Conservation (phyloP, 2,888 invertebrate genomes). For the Agriopis aurantiaria region DNA sequence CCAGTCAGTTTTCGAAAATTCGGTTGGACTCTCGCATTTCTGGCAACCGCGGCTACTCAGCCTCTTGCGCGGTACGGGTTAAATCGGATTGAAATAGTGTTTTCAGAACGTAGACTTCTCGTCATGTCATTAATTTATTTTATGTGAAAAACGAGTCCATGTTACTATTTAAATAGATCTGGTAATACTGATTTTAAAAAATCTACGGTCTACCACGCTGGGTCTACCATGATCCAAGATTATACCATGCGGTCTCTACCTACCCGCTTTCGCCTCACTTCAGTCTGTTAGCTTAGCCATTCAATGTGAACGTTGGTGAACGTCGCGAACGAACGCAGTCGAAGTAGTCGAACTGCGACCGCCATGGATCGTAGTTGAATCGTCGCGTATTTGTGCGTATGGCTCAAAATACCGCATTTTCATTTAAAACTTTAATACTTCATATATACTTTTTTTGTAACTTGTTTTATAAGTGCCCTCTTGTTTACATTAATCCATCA, state of each 20-base stretch:
- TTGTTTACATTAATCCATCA: slow-evolving; percentile 52
- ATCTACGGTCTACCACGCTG: too few relatives aligned
- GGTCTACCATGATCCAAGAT: too few relatives aligned
- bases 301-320: too few relatives aligned
- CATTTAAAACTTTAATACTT: slow-evolving; percentile 38
- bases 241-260: background rate
- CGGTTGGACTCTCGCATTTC: too few relatives aligned
- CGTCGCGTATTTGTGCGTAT: slow-evolving; percentile 60
- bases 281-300: slow-evolving; percentile 38
- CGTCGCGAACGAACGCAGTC: slow-evolving; percentile 57
- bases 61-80: too few relatives aligned
- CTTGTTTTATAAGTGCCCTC: slow-evolving; percentile 58
- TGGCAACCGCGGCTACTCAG: too few relatives aligned
- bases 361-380: slow-evolving; percentile 80
- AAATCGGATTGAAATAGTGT: background rate
- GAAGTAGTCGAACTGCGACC: slow-evolving; percentile 77
- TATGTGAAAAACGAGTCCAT: background rate
- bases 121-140: background rate
- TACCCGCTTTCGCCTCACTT: slow-evolving; percentile 65
- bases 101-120: too few relatives aligned
- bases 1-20: too few relatives aligned
- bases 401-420: slow-evolving; percentile 62
- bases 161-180: slow-evolving; percentile 3
- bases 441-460: slow-evolving; percentile 62
- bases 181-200: slow-evolving; percentile 26